Percentiles rank a stretch among this genome's conserved stretches.
phyloP scores from a whole-genome alignment of 2,113 vertebrate species.

The Melierax canorus region DNA sequence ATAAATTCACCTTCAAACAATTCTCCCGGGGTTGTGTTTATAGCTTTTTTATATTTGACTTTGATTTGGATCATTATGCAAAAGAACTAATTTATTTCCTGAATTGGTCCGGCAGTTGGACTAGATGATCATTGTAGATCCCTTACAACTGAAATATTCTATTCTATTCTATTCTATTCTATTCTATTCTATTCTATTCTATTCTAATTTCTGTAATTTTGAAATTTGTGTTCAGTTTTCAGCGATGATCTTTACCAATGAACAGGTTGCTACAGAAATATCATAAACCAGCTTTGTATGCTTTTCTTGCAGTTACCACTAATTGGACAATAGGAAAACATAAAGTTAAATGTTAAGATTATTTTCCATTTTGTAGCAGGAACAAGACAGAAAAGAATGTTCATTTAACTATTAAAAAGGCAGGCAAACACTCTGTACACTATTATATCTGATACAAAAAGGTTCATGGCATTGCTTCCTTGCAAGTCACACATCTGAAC shows the following conservation, averaged over 20 bases:
- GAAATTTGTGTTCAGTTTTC: neutral
- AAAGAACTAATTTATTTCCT: neutral
- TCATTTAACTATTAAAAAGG: neutral
- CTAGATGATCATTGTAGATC: neutral
- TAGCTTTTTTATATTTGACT: neutral
- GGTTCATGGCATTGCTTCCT: neutral
- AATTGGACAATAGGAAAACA: neutral
- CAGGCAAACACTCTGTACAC: neutral
- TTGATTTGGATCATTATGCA: neutral
- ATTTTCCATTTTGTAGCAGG: neutral
- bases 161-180: neutral
- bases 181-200: neutral
- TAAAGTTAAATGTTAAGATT: neutral
- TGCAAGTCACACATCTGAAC: neutral
- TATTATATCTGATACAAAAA: neutral
- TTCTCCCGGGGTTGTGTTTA: neutral
- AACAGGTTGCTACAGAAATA: neutral
- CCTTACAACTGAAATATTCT: neutral
- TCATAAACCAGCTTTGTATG: neutral
- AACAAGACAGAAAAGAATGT: neutral
- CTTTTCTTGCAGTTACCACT: neutral
- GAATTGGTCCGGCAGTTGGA: neutral
- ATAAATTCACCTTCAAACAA: neutral
- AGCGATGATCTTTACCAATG: neutral
- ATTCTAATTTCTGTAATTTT: neutral